phyloP scores from a whole-genome alignment of 1,140 invertebrate species.

The Pseudomyrmex pallidus region DNA sequence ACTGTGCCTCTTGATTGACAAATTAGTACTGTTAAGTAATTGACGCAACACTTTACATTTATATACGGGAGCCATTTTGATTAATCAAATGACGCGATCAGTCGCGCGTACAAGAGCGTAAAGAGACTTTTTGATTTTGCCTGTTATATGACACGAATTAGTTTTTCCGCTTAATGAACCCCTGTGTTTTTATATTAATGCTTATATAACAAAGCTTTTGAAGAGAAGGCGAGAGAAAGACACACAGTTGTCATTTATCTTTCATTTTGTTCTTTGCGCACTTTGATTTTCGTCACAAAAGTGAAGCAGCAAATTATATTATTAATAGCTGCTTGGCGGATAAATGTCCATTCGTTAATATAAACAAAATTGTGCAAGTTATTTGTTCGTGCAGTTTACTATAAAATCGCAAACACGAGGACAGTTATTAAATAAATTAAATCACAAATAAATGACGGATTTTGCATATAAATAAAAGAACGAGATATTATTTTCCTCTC shows the following conservation, averaged over 20 bases:
- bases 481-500: too few species aligned
- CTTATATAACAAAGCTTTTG: too few species aligned
- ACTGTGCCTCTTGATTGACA: too few species aligned
- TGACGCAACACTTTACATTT: too few species aligned
- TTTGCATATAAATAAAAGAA: neutral
- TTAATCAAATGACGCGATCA: slow-evolving; percentile 46
- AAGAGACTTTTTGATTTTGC: slow-evolving; percentile 26
- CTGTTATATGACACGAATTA: slow-evolving; percentile 11
- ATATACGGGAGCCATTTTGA: neutral
- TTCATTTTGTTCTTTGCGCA: neutral
- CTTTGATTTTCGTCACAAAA: neutral
- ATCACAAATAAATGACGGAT: neutral
- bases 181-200: neutral
- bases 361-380: neutral
- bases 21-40: too few species aligned
- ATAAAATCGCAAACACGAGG: neutral
- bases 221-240: too few species aligned
- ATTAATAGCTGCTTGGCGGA: neutral
- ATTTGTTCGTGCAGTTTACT: neutral
- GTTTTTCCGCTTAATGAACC: slow-evolving; percentile 5
- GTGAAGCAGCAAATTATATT: neutral
- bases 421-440: neutral
- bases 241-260: neutral
- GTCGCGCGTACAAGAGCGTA: slow-evolving; percentile 8
- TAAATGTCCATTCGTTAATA: neutral